These are phyloP conservation scores for Andrena haemorrhoa DNA, from an alignment of 2,888 invertebrate genomes.

Conservation along the genomic window DNA sequence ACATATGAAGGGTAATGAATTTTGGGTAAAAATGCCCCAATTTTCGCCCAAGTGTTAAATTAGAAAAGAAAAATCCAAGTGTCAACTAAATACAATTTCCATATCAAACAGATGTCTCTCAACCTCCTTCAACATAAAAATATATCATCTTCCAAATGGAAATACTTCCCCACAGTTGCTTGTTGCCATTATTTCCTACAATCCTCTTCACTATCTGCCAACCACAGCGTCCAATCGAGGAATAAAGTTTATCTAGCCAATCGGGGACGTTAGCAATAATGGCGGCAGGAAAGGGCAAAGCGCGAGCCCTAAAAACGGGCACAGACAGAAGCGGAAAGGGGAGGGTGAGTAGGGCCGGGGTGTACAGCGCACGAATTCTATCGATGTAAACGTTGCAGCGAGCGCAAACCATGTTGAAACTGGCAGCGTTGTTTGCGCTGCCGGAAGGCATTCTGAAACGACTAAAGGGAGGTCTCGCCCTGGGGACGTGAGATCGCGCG, in stretches of 20 bases:
- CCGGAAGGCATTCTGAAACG: slow-evolving; percentile 34
- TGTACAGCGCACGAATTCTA: slow-evolving; percentile 20
- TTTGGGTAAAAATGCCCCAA: too few species aligned
- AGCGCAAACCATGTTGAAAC: slow-evolving; percentile 21
- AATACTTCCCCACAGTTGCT: too few species aligned
- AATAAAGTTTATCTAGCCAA: slow-evolving; percentile 8
- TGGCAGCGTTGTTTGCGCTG: slow-evolving; percentile 35
- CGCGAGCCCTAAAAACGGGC: neutral
- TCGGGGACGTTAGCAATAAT: neutral
- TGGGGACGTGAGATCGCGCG: slow-evolving; percentile 26
- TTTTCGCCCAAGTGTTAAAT: too few species aligned
- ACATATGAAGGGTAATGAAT: too few species aligned
- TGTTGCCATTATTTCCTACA: too few species aligned
- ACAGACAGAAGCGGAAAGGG: too few species aligned
- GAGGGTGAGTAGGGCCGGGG: neutral
- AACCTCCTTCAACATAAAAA: too few species aligned
- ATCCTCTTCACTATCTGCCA: neutral
- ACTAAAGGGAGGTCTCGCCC: slow-evolving; percentile 24
- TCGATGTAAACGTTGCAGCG: slow-evolving; percentile 23
- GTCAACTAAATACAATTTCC: too few species aligned
- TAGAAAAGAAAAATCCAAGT: too few species aligned
- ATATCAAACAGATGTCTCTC: too few species aligned
- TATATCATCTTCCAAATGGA: too few species aligned
- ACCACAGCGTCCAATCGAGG: neutral
- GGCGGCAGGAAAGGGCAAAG: too few species aligned